Conservation (phyloP, 2,797 vertebrate species). For the Platyrinchus mystaceus region DNA sequence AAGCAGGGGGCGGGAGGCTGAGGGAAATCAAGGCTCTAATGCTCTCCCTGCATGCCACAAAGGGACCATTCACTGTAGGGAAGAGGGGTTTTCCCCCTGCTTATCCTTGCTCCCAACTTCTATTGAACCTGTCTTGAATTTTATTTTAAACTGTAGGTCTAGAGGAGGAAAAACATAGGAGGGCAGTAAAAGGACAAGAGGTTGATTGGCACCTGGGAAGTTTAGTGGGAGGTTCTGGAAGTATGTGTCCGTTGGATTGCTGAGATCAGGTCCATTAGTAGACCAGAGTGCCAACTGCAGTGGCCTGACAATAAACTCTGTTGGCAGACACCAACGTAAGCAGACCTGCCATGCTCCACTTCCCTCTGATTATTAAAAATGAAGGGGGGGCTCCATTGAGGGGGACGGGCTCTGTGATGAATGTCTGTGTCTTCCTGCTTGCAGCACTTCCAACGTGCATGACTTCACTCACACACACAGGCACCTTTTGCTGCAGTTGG, state of each 20-base stretch:
- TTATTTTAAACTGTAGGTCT: neutral
- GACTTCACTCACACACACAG: neutral
- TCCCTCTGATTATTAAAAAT: conserved; percentile 34
- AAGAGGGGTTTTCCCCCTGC: neutral
- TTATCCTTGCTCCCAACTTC: neutral
- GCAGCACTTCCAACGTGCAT: accelerated
- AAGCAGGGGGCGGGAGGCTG: neutral
- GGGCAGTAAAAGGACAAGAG: neutral
- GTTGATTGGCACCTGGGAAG: neutral
- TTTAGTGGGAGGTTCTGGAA: conserved; percentile 18
- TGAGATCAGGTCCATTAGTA: neutral
- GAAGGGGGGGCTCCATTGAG: neutral
- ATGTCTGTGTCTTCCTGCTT: neutral
- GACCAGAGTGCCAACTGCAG: neutral
- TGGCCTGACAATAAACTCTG: conserved; percentile 1
- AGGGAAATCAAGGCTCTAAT: conserved; percentile 2
- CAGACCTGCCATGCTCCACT: conserved; percentile 17
- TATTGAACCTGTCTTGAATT: neutral
- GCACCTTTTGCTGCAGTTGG: neutral
- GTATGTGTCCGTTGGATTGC: neutral
- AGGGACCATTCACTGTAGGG: neutral
- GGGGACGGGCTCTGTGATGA: neutral
- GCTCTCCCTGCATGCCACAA: neutral
- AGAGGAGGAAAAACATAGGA: neutral
- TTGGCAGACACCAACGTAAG: neutral